Evolutionary conservation across 23 tunicate genomes (phyloP).

Genomic region (Diplosoma virens): DNA sequence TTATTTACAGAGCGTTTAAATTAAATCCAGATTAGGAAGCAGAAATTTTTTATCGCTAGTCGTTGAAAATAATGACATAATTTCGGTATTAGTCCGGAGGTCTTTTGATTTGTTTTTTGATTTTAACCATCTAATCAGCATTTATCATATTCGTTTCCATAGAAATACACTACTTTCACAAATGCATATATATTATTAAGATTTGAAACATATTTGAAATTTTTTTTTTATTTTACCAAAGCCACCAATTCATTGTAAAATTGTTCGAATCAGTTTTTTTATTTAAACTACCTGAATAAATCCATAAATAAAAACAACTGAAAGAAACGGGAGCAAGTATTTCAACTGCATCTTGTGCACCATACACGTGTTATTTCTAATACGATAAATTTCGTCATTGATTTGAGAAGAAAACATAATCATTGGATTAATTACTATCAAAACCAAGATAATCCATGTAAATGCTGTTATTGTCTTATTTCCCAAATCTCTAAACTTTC

Average conservation of each 20-base stretch:
- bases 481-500: background rate
- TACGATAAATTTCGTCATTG: conserved; percentile 24
- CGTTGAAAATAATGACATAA: no score
- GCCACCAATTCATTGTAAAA: background rate
- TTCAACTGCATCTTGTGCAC: background rate
- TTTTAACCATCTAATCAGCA: background rate
- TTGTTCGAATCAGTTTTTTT: no score
- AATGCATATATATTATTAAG: no score
- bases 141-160: background rate
- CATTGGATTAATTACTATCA: conserved; percentile 19
- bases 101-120: background rate
- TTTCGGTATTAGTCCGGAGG: no score
- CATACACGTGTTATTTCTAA: background rate
- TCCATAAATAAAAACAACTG: conserved; percentile 33
- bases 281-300: no score
- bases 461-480: background rate
- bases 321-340: conserved; percentile 14
- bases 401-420: conserved; percentile 41
- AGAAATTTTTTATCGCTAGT: no score
- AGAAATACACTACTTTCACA: no score
- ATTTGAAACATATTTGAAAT: no score
- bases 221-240: no score
- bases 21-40: no score
- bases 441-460: conserved; percentile 23
- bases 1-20: no score